These are phyloP conservation scores for Hipposideros armiger DNA, from an alignment of 2,113 vertebrate genomes.

Conservation along the genomic window DNA sequence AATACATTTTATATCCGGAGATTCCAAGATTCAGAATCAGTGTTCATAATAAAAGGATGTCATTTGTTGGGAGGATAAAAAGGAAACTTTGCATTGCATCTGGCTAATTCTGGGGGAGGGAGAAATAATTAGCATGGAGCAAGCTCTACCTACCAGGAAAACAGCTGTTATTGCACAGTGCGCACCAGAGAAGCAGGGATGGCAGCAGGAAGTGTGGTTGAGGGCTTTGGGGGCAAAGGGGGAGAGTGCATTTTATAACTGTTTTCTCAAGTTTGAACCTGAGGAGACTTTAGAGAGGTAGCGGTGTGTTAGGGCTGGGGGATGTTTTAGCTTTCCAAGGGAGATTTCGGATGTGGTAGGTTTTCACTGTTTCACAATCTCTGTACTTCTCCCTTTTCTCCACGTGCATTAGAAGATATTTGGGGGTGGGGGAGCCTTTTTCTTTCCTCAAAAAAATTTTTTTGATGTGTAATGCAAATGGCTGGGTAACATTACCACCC, in stretches of 20 bases:
- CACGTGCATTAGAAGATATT: slow-evolving; percentile 67
- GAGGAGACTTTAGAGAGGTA: slow-evolving; percentile 59
- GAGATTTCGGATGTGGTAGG: slow-evolving; percentile 72
- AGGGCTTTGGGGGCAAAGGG: slow-evolving; percentile 30
- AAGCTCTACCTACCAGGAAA: slow-evolving; percentile 22
- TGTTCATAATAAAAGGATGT: slow-evolving; percentile 45
- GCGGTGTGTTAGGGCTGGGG: not conserved
- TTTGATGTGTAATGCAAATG: slow-evolving; percentile 81
- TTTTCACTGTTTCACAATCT: slow-evolving; percentile 21
- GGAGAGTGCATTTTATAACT: slow-evolving; percentile 61
- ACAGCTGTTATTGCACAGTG: slow-evolving; percentile 55
- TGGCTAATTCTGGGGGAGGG: slow-evolving; percentile 49
- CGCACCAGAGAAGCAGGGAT: slow-evolving; percentile 42
- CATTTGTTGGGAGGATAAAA: slow-evolving; percentile 50
- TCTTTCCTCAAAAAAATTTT: not conserved
- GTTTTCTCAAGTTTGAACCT: slow-evolving; percentile 72
- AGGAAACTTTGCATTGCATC: slow-evolving; percentile 74
- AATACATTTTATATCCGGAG: slow-evolving; percentile 55
- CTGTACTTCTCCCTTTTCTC: slow-evolving; percentile 54
- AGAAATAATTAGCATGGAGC: slow-evolving; percentile 50
- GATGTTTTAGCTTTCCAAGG: slow-evolving; percentile 54
- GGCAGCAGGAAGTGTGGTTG: slow-evolving; percentile 64
- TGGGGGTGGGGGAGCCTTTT: not conserved
- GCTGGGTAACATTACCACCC: slow-evolving; percentile 45
- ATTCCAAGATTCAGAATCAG: slow-evolving; percentile 17